Evolutionary conservation across 2,888 invertebrate genomes (phyloP).

Genomic region (Chromoteleia sp.): DNA sequence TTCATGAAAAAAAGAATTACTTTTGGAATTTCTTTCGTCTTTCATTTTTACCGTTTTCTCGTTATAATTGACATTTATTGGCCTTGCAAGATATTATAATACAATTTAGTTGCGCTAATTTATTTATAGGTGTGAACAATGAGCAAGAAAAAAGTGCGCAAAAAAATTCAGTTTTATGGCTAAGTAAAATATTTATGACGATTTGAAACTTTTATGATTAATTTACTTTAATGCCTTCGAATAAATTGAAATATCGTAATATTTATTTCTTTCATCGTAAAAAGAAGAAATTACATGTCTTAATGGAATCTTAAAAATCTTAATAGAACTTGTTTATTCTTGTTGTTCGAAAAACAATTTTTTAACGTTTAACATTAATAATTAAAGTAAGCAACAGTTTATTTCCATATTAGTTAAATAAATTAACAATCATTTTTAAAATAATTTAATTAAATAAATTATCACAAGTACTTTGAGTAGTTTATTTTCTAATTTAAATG

Average conservation of each 20-base stretch:
- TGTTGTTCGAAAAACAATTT: too few species aligned
- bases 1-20: neutral
- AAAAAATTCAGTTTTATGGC: slow-evolving; percentile 2
- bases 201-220: neutral
- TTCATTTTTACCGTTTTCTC: neutral
- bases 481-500: too few species aligned
- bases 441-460: too few species aligned
- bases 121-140: neutral
- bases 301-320: too few species aligned
- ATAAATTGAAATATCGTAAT: slow-evolving; percentile 4
- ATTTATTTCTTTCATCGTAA: too few species aligned
- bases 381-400: too few species aligned
- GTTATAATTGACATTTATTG: neutral
- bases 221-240: neutral
- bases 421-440: too few species aligned
- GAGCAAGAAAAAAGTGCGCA: neutral
- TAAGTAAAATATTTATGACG: slow-evolving; percentile 10
- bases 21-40: neutral
- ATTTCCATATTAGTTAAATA: too few species aligned
- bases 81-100: neutral
- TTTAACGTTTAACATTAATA: too few species aligned
- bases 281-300: too few species aligned
- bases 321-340: too few species aligned
- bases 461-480: too few species aligned
- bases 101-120: neutral